Conservation (phyloP, 2,113 vertebrate genomes). For the Tiliqua scincoides region DNA sequence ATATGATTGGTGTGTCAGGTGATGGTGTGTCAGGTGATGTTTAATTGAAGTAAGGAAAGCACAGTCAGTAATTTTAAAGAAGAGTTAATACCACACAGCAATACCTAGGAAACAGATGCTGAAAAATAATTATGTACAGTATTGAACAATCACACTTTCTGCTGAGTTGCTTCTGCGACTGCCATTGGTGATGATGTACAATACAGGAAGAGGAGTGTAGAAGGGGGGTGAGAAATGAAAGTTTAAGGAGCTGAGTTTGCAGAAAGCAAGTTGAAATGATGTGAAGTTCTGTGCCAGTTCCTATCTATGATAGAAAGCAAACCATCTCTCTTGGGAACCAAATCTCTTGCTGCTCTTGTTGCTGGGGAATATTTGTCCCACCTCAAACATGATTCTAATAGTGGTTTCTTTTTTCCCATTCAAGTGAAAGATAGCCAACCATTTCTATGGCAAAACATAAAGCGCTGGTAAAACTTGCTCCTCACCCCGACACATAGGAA, state of each 20-base stretch:
- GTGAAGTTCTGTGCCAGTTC: not conserved
- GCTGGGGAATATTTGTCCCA: not conserved
- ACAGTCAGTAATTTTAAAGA: constrained; percentile 41
- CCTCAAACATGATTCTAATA: not conserved
- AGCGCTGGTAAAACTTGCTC: not conserved
- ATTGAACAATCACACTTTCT: constrained; percentile 15
- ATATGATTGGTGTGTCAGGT: constrained; percentile 46
- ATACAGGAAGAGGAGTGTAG: not conserved
- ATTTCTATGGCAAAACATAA: not conserved
- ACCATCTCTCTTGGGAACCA: not conserved
- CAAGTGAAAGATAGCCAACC: not conserved
- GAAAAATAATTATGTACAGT: not conserved
- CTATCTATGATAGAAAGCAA: not conserved
- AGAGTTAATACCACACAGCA: not conserved
- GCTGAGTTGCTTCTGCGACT: constrained; percentile 1
- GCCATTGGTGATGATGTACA: not conserved
- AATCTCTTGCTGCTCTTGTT: not conserved
- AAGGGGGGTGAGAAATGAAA: not conserved
- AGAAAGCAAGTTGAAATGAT: not conserved
- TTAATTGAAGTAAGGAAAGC: constrained; percentile 32
- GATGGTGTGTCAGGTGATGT: constrained; percentile 41
- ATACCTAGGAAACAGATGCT: not conserved
- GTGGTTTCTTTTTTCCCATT: not conserved
- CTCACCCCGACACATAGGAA: not conserved
- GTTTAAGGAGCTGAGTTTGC: not conserved